Conservation (phyloP, 2,888 invertebrate genomes). For the Drosophila tanythrix region DNA sequence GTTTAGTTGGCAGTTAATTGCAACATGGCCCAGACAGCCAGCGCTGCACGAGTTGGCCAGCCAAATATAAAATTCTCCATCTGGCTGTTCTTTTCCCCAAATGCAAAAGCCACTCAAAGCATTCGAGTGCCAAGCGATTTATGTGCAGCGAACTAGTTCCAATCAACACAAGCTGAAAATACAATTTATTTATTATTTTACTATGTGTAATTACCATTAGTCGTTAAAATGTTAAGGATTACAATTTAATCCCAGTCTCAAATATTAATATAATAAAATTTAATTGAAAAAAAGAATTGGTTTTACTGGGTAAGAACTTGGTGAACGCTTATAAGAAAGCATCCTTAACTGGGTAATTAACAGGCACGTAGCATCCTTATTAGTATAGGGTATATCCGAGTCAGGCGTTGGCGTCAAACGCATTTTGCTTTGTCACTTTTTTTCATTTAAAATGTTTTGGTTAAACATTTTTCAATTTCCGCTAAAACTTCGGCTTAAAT, state of each 20-base stretch:
- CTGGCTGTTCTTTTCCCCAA: constrained; percentile 45
- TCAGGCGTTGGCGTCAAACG: neutral
- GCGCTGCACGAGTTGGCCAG: constrained; percentile 48
- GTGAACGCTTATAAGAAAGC: neutral
- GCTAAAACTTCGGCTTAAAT: neutral
- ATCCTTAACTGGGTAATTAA: neutral
- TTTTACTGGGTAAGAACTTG: neutral
- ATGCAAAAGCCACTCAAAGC: constrained; percentile 23
- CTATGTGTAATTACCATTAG: too few species aligned
- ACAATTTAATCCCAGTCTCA: neutral
- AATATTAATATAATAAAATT: neutral
- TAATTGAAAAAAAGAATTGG: neutral
- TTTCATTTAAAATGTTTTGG: constrained; percentile 2
- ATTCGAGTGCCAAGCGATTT: neutral
- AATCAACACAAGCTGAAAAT: neutral
- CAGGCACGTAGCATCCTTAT: neutral
- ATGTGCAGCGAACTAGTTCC: constrained; percentile 37
- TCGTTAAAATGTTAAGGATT: neutral
- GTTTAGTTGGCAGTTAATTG: constrained; percentile 81
- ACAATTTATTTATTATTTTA: neutral
- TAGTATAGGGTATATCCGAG: neutral
- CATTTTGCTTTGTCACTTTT: constrained; percentile 9
- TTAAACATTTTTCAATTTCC: constrained; percentile 12
- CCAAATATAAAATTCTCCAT: constrained; percentile 34
- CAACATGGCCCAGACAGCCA: constrained; percentile 70